phyloP scores from a whole-genome alignment of 2,797 vertebrate species.

The Hyperoplus immaculatus region DNA sequence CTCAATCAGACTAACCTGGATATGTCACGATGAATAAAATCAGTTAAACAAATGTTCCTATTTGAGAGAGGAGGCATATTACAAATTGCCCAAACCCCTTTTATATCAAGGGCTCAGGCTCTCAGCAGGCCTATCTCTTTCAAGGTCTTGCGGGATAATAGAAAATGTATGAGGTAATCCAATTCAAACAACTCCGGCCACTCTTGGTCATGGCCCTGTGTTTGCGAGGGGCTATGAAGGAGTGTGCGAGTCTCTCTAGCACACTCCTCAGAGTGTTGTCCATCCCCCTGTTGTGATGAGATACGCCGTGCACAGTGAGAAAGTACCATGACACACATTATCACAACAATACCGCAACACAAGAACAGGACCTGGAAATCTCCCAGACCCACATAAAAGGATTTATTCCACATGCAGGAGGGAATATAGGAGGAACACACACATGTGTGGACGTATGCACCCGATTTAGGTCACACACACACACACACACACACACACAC shows the following conservation, averaged over 20 bases:
- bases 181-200: conserved; percentile 73
- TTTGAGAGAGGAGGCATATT: conserved; percentile 26
- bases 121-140: conserved; percentile 63
- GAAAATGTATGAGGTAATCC: conserved; percentile 81
- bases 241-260: conserved; percentile 27
- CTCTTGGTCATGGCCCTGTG: conserved; percentile 62
- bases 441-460: conserved; percentile 15
- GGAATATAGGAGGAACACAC: conserved; percentile 47
- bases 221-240: no score
- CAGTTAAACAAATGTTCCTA: conserved; percentile 37
- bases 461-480: conserved; percentile 72
- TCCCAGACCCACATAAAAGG: conserved; percentile 57
- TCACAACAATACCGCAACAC: conserved; percentile 63
- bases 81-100: conserved; percentile 63
- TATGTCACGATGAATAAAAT: conserved; percentile 58
- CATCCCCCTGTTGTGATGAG: conserved; percentile 55
- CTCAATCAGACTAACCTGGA: conserved; percentile 50
- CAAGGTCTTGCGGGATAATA: conserved; percentile 76
- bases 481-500: conserved; percentile 7
- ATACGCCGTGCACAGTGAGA: conserved; percentile 49
- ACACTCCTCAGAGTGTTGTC: conserved; percentile 46
- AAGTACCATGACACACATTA: conserved; percentile 61
- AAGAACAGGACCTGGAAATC: conserved; percentile 69
- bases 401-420: conserved; percentile 62
- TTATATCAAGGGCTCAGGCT: conserved; percentile 54